Evolutionary conservation across 2,797 vertebrate species (phyloP), one percentile per base, ranked within the genome.

Genomic region (Pelodytes ibericus): DNA sequence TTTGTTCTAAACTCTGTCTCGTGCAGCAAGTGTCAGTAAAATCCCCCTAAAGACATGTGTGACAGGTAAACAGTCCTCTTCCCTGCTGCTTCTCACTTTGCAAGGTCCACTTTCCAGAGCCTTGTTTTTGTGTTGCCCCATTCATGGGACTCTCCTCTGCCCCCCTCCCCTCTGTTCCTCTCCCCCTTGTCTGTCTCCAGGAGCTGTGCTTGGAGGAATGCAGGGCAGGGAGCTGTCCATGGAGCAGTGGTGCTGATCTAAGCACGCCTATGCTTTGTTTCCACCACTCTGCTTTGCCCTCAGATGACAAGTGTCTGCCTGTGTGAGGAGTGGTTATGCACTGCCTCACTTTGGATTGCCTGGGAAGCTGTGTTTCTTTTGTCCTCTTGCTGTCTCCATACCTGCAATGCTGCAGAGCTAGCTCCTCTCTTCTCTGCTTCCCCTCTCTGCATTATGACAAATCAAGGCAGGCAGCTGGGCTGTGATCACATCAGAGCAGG

Each of bases 381-480:
- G 90, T 92, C 89, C 91, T 90, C 90, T 89, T 88, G 86, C 87
- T 90, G 90, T 87, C 90, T 91, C 89, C 88, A 87, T 91, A 94
- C 91, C 94, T 94, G 94, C 93, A 95, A 87, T 94, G 92, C 94
- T 92, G 94, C 94, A 93, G 93, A 92, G 89, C 88, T n/a, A 79
- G 85, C 87, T 80, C 61, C 39, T 53, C 89, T 89, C 92, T 91
- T 89, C 91, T 89, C 90, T 91, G 91, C 53, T 67, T 61, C 75
- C 24, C 16, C 49, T 69, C 74, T 64, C 80, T 94, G 94, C 94
- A 95, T 95, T 95, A 95, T 95, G 94, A 95, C 94, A 95, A 94
- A 94, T 94, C 92, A 93, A 93, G 91, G 91, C 90, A 91, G 89
- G 92, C 92, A 92, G 91, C 90, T 89, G 89, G 90, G 86, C 91